These are phyloP conservation scores for Montipora cactus DNA, from an alignment of 64 coral and sea anemone genomes.

Conservation along the genomic window DNA sequence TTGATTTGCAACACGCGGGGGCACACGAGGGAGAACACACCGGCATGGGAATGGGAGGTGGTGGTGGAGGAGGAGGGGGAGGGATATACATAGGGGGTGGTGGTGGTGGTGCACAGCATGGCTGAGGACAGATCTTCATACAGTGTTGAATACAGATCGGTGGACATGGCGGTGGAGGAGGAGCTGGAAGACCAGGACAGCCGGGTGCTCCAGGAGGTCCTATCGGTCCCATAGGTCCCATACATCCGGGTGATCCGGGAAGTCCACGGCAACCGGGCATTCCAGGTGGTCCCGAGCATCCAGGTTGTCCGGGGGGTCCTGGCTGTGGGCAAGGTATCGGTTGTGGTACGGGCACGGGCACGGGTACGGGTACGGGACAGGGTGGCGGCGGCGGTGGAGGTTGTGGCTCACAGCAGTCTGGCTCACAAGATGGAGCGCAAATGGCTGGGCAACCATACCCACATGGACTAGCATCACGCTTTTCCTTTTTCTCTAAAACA, in stretches of 20 bases:
- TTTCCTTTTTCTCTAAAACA: constrained; percentile 41
- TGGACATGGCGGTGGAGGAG: constrained; percentile 90
- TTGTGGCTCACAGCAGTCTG: constrained; percentile 55
- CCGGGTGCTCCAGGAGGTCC: constrained; percentile 86
- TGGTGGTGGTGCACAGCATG: constrained; percentile 72
- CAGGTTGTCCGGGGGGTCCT: constrained; percentile 88
- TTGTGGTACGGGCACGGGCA: background rate
- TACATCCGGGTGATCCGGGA: constrained; percentile 68
- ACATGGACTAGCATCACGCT: constrained; percentile 65
- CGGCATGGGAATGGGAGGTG: background rate
- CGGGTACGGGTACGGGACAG: constrained; percentile 45
- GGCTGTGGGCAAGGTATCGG: constrained; percentile 71
- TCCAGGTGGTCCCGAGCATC: constrained; percentile 88
- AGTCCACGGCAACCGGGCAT: constrained; percentile 79
- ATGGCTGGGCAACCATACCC: constrained; percentile 58
- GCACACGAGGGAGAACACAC: constrained; percentile 75
- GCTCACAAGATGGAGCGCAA: constrained; percentile 64
- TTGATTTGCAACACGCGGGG: constrained; percentile 70
- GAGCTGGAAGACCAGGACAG: constrained; percentile 86
- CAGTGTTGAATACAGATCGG: constrained; percentile 98
- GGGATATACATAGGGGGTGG: constrained; percentile 40
- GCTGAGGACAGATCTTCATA: constrained; percentile 91
- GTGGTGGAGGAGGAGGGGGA: background rate
- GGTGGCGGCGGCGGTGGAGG: constrained; percentile 42
- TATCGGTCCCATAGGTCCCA: constrained; percentile 91